Conservation (phyloP, 2,113 vertebrate species). For the Fulmarus glacialis region DNA sequence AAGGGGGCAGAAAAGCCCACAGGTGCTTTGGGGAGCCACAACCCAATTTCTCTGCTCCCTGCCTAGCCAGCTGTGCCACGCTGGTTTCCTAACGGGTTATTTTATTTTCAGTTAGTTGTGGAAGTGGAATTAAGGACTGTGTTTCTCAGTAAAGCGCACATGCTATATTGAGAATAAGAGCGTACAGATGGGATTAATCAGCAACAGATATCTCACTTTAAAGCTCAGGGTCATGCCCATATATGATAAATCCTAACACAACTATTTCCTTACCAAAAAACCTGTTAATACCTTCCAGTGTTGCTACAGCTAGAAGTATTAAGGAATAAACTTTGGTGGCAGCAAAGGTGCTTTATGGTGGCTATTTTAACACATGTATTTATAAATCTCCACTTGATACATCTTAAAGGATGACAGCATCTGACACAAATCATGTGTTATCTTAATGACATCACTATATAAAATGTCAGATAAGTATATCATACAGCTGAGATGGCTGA, state of each 20-base stretch:
- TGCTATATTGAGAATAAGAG: background rate
- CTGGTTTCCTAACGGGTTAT: background rate
- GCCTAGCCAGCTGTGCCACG: background rate
- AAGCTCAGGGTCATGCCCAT: background rate
- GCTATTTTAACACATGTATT: background rate
- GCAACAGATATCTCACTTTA: background rate
- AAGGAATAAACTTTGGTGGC: background rate
- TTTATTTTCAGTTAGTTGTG: background rate
- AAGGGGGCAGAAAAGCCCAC: background rate
- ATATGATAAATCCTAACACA: background rate
- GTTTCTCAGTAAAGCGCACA: background rate
- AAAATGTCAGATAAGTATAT: background rate
- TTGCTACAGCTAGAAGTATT: background rate
- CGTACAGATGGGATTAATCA: background rate
- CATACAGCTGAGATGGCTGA: background rate
- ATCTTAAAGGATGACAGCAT: background rate
- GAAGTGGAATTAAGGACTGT: background rate
- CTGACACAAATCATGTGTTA: slow-evolving; percentile 2
- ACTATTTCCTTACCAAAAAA: background rate
- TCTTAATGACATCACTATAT: background rate
- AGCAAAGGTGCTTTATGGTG: background rate
- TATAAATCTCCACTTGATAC: background rate
- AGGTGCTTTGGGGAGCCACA: background rate
- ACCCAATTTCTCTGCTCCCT: background rate
- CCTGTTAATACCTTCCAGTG: background rate